Evolutionary conservation across 1,140 invertebrate species (phyloP).

Genomic region (Diabrotica undecimpunctata): DNA sequence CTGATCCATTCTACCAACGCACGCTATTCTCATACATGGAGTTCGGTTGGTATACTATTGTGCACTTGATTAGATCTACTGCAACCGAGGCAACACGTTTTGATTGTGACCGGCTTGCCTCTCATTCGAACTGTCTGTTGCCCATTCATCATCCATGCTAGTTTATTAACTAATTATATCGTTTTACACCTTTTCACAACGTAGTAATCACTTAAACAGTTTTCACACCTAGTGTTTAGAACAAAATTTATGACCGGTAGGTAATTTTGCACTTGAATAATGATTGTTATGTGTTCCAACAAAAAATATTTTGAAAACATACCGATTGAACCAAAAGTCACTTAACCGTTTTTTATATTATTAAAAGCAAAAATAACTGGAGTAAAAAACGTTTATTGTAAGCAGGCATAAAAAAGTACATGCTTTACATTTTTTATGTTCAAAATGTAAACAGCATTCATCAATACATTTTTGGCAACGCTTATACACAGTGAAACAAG

Average conservation of each 20-base stretch:
- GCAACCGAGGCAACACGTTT: slow-evolving; percentile 19
- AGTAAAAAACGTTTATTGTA: too few relatives aligned
- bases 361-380: too few relatives aligned
- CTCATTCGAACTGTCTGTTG: slow-evolving; percentile 31
- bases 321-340: too few relatives aligned
- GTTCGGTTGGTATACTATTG: slow-evolving; percentile 10
- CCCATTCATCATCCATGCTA: slow-evolving; percentile 31
- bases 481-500: too few relatives aligned
- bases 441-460: too few relatives aligned
- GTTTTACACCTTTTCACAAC: slow-evolving; percentile 16
- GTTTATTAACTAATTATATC: slow-evolving; percentile 27
- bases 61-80: slow-evolving; percentile 25
- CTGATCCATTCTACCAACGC: slow-evolving; percentile 9
- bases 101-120: slow-evolving; percentile 11
- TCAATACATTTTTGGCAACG: too few relatives aligned
- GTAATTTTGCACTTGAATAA: too few relatives aligned
- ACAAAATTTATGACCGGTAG: neutral
- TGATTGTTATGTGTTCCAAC: too few relatives aligned
- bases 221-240: slow-evolving; percentile 6
- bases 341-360: too few relatives aligned
- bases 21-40: slow-evolving; percentile 19
- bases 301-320: too few relatives aligned
- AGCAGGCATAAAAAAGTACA: too few relatives aligned
- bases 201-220: neutral
- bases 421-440: too few relatives aligned